Percentiles rank a stretch among this genome's conserved stretches.
Conservation (phyloP, 1,140 invertebrate species). For the Thrips palmi region DNA sequence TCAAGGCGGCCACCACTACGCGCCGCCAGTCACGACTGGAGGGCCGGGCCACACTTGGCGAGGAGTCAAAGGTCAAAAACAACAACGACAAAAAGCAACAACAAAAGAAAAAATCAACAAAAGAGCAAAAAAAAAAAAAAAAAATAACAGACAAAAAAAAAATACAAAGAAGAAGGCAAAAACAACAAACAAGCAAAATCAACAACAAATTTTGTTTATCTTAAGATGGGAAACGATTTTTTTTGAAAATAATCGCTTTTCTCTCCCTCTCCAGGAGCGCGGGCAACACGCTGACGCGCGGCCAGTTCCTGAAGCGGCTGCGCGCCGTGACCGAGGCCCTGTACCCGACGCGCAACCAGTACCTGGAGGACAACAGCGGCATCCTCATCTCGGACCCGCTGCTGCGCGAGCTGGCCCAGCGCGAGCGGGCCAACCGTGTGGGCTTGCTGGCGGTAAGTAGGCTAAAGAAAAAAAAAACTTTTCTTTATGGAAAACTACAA, state of each 20-base stretch:
- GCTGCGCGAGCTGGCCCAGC: constrained; percentile 40
- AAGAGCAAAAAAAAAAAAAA: not conserved
- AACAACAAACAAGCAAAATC: too few relatives aligned
- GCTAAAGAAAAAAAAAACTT: not conserved
- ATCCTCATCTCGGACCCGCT: constrained; percentile 29
- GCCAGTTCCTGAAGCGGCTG: constrained; percentile 32
- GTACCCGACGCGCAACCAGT: constrained; percentile 30
- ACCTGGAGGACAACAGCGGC: constrained; percentile 33
- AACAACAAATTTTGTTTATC: too few relatives aligned
- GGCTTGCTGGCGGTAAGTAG: constrained; percentile 32
- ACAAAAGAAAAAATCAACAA: not conserved
- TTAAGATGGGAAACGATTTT: too few relatives aligned
- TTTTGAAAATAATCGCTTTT: constrained; percentile 5
- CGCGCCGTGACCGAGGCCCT: constrained; percentile 30
- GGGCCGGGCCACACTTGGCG: too few relatives aligned
- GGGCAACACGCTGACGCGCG: constrained; percentile 36
- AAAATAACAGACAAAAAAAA: not conserved
- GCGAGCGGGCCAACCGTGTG: constrained; percentile 45
- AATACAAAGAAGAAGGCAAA: not conserved
- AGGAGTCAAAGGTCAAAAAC: too few relatives aligned
- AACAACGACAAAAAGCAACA: too few relatives aligned
- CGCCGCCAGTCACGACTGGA: too few relatives aligned
- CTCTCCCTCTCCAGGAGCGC: constrained; percentile 28
- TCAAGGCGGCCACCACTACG: too few relatives aligned
- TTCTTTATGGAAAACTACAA: too few relatives aligned